Evolutionary conservation across 2,113 vertebrate species (phyloP), one percentile per base, ranked within the genome.

Genomic region (Chamaea fasciata): DNA sequence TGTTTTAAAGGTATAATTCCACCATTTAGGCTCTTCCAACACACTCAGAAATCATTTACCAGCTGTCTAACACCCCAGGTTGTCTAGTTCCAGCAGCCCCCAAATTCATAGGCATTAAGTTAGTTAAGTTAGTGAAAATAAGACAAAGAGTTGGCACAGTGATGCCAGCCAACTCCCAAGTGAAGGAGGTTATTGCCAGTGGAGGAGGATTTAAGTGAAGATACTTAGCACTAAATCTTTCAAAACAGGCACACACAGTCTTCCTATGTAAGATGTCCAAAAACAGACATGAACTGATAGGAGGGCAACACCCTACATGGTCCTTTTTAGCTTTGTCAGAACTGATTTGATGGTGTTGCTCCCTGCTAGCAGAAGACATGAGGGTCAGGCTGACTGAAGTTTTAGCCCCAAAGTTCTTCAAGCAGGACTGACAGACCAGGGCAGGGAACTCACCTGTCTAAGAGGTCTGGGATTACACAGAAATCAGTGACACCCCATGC

Each of bases 381-480:
- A 23, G 26, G 1, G 2, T n/a, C 33, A 76, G 21, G 7, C 24
- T 87, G 41, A 74, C 55, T 69, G 24, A 84, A 57, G 6, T 59
- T 78, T 77, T 67, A 30, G 18, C 9, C 12, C 7, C 24, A 27
- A 33, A 70, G 13, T n/a, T 63, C 62, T 33, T 71, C 20, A 46
- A 68, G 31, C 10, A 77, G n/a, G 31, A 62, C 49, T 75, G 15
- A 31, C 7, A 63, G 33, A 28, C 7, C 7, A 3, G 3, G 12
- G 11, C 65, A 6, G 3, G 17, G 8, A 83, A 2, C 14, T 15
- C 0, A 0, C 6, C 55, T 49, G 9, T 26, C 27, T 30, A n/a
- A 82, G 22, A 67, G 15, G 39, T 79, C 39, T 2, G 11, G 13
- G 24, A 46, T 50, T 13, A 28, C 4, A 22, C 1, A 17, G 42